Conservation (phyloP, 2,113 vertebrate genomes). For the Origma solitaria region DNA sequence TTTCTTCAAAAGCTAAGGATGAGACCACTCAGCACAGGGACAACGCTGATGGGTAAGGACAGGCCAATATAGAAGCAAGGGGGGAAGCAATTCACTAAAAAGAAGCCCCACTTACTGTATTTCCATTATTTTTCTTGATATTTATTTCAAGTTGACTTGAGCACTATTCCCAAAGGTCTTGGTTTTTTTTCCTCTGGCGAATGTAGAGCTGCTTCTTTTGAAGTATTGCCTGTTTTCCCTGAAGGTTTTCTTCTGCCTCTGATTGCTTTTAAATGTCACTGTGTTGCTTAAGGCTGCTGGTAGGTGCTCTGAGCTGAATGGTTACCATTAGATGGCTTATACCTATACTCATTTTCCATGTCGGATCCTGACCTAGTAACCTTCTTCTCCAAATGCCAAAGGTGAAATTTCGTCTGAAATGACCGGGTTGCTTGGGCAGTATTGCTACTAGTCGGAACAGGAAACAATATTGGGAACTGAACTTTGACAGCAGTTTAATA, state of each 20-base stretch:
- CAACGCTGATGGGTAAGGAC: neutral
- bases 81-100: neutral
- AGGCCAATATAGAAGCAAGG: neutral
- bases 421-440: neutral
- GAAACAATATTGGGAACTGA: neutral
- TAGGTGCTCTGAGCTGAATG: neutral
- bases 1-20: neutral
- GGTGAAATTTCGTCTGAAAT: neutral
- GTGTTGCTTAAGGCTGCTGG: neutral
- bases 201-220: neutral
- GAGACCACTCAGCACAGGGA: neutral
- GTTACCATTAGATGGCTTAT: neutral
- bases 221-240: neutral
- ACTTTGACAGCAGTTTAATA: neutral
- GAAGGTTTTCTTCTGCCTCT: neutral
- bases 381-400: neutral
- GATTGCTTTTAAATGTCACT: slow-evolving; percentile 29
- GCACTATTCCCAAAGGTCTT: neutral
- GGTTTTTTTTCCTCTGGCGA: neutral
- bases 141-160: neutral
- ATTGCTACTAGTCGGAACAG: neutral
- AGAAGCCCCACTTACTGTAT: neutral
- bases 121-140: neutral
- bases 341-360: neutral
- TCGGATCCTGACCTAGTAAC: neutral